Conservation (phyloP, 2,113 vertebrate genomes). For the Ancistrus triradiatus region DNA sequence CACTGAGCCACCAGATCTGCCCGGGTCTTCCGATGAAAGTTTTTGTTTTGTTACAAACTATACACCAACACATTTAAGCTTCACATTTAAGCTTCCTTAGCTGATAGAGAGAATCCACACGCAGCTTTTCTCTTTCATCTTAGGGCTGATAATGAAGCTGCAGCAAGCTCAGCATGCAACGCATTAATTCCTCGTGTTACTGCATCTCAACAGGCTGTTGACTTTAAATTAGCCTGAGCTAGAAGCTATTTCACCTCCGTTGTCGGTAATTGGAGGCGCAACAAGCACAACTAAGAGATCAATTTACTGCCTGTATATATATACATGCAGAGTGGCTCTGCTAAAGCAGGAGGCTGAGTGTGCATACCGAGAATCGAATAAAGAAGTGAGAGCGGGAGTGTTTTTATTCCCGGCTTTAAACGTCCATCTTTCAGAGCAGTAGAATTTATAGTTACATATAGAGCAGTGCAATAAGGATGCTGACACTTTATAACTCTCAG, state of each 20-base stretch:
- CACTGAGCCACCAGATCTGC: no score
- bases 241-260: constrained; percentile 28
- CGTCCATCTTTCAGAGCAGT: neutral
- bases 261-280: constrained; percentile 25
- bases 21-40: no score
- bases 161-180: constrained; percentile 8
- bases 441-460: constrained; percentile 8
- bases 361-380: constrained; percentile 19
- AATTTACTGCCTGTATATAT: constrained; percentile 20
- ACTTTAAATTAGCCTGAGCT: constrained; percentile 37
- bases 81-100: no score
- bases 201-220: constrained; percentile 29
- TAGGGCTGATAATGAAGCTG: constrained; percentile 2
- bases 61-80: no score
- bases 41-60: no score
- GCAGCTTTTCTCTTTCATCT: constrained; percentile 9
- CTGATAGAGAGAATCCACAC: no score
- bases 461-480: neutral
- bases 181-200: constrained; percentile 16
- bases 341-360: constrained; percentile 33
- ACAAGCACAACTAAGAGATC: constrained; percentile 27
- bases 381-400: neutral
- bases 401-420: neutral
- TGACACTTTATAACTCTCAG: neutral
- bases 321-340: neutral